Conservation (phyloP, 2,113 vertebrate species). For the Halcyon senegalensis region DNA sequence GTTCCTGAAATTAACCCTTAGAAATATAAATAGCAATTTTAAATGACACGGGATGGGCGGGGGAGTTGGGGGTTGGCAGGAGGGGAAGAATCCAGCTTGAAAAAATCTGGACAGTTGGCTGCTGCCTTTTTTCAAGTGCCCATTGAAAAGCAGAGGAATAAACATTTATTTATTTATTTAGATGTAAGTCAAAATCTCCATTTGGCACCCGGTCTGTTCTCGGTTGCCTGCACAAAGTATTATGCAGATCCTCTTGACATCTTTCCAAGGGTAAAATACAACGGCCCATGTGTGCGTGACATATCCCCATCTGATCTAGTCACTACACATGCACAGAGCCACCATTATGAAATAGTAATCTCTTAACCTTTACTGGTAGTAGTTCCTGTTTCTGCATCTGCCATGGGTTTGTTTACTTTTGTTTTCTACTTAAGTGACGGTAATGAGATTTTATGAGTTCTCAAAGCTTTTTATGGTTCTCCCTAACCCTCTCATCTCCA, state of each 20-base stretch:
- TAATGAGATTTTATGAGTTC: not conserved
- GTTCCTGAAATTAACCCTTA: constrained; percentile 14
- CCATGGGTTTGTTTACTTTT: not conserved
- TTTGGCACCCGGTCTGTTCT: not conserved
- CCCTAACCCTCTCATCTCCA: not conserved
- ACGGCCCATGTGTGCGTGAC: not conserved
- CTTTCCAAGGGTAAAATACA: not conserved
- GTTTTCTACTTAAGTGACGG: not conserved
- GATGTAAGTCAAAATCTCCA: not conserved
- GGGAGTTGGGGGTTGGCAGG: too few relatives aligned
- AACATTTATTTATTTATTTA: not conserved
- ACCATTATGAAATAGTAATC: not conserved
- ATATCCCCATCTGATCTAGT: not conserved
- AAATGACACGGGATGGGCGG: accelerated
- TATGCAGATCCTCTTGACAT: constrained; percentile 17
- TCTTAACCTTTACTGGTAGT: not conserved
- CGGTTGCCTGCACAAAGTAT: not conserved
- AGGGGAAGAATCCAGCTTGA: not conserved
- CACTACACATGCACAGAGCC: not conserved
- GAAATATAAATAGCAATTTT: not conserved
- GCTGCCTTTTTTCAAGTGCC: not conserved
- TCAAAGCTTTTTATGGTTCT: not conserved
- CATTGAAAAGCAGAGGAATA: not conserved
- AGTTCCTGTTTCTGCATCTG: not conserved
- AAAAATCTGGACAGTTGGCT: not conserved